These are phyloP conservation scores for Toxotes chatareus DNA, from an alignment of 2,113 vertebrate genomes.

Conservation along the genomic window DNA sequence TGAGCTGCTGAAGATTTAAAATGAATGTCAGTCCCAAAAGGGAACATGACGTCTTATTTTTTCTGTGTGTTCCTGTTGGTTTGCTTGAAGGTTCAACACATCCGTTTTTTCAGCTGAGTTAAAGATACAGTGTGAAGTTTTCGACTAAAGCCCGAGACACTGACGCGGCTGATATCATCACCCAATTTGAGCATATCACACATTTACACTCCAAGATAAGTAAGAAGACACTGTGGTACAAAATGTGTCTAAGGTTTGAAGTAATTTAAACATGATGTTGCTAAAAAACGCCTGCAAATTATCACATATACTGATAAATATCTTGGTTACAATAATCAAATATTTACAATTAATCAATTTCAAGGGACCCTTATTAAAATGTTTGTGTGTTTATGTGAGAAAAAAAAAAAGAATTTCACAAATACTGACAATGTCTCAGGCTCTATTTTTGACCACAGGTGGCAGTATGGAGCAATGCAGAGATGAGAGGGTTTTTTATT, in stretches of 20 bases:
- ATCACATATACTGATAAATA: background rate
- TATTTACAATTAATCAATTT: too few relatives aligned
- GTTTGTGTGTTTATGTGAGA: too few relatives aligned
- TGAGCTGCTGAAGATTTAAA: background rate
- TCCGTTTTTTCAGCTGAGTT: background rate
- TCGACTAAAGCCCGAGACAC: background rate
- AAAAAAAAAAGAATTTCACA: too few relatives aligned
- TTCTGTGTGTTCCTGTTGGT: background rate
- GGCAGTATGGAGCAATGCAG: too few relatives aligned
- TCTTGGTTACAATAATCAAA: too few relatives aligned
- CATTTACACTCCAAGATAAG: background rate
- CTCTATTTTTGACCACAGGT: too few relatives aligned
- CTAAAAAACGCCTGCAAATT: background rate
- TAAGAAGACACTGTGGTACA: background rate
- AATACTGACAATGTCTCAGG: too few relatives aligned
- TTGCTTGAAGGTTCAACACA: constrained; percentile 4
- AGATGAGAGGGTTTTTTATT: too few relatives aligned
- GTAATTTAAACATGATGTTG: background rate
- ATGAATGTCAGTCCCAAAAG: background rate
- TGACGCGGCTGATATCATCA: background rate
- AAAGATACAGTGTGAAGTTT: background rate
- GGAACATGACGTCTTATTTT: background rate
- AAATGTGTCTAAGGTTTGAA: background rate
- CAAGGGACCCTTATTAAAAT: too few relatives aligned
- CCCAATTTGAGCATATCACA: background rate